Evolutionary conservation across 2,888 invertebrate genomes (phyloP).

Genomic region (Brenthis ino): DNA sequence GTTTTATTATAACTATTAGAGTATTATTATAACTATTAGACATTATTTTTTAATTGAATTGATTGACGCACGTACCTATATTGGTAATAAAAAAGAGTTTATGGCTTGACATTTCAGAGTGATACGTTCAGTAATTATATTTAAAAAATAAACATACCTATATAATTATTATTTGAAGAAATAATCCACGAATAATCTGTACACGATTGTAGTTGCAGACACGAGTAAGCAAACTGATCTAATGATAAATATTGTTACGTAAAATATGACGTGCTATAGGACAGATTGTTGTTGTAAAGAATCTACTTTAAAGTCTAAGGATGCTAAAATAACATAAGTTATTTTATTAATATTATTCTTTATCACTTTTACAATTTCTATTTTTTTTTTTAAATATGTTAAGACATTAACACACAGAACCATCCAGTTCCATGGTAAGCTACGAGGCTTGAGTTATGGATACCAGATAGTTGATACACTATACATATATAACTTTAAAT

Average conservation of each 20-base stretch:
- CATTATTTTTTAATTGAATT: neutral
- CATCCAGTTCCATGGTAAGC: too few species aligned
- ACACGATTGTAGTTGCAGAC: constrained; percentile 34
- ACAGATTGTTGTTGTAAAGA: constrained; percentile 27
- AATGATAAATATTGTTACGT: constrained; percentile 44
- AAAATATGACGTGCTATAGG: constrained; percentile 38
- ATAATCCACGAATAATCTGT: constrained; percentile 11
- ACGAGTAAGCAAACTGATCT: constrained; percentile 38
- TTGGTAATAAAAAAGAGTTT: too few species aligned
- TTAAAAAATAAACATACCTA: neutral
- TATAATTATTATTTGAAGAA: neutral
- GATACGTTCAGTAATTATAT: neutral
- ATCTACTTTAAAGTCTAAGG: neutral
- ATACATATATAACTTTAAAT: too few species aligned
- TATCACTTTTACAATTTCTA: neutral
- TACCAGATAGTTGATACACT: too few species aligned
- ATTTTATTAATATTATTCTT: constrained; percentile 5
- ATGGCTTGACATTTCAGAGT: neutral
- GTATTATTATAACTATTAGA: neutral
- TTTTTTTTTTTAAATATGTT: too few species aligned
- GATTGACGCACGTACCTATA: neutral
- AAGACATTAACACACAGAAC: too few species aligned
- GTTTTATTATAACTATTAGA: neutral
- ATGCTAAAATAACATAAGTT: neutral
- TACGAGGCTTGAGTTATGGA: too few species aligned